Evolutionary conservation across 2,888 invertebrate genomes (phyloP).

Genomic region (Archips xylosteana): DNA sequence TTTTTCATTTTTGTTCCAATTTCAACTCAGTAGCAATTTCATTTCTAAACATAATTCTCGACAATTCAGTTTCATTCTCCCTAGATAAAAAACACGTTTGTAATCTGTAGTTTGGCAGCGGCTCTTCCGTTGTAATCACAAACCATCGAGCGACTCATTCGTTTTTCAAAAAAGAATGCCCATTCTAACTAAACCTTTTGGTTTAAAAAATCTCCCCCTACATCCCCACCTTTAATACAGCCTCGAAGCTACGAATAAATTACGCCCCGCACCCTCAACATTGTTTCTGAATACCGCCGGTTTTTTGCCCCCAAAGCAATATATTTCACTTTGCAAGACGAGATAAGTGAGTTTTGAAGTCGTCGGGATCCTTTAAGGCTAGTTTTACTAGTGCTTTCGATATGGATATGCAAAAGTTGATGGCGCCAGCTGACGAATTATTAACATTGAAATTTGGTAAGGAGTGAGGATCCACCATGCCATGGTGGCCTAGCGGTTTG

Average conservation of each 20-base stretch:
- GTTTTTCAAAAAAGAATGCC: background rate
- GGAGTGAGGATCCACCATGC: no score
- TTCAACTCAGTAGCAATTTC: no score
- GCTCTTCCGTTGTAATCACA: no score
- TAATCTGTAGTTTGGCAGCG: no score
- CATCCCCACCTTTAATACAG: conserved; percentile 24
- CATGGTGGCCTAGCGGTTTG: no score
- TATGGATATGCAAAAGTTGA: conserved; percentile 10
- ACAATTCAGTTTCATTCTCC: no score
- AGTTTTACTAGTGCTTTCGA: conserved; percentile 37
- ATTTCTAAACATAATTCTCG: no score
- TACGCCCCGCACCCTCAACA: conserved; percentile 22
- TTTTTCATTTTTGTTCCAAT: no score
- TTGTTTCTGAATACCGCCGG: conserved; percentile 36
- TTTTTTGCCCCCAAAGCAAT: conserved; percentile 37
- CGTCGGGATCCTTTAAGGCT: conserved; percentile 23
- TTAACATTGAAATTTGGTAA: no score
- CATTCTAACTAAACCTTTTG: no score
- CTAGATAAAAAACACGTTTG: no score
- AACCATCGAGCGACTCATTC: background rate
- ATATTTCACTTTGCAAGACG: conserved; percentile 38
- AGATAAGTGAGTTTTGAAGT: conserved; percentile 42
- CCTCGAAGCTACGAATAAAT: conserved; percentile 32
- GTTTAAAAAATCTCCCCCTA: conserved; percentile 8
- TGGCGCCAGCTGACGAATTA: no score